phyloP scores from a whole-genome alignment of 2,888 invertebrate species.

The Acleris sparsana region DNA sequence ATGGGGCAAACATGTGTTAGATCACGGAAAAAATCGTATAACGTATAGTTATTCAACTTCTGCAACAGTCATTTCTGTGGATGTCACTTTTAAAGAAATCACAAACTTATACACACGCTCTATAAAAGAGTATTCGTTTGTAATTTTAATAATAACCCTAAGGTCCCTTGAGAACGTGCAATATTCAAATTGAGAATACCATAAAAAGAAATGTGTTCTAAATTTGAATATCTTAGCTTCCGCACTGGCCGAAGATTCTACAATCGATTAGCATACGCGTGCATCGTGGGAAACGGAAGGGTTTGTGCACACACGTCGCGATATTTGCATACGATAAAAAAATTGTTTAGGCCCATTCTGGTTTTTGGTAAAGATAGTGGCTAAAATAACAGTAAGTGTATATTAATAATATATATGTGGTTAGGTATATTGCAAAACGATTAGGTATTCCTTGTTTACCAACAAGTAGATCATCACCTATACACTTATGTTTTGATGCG shows the following conservation, averaged over 20 bases:
- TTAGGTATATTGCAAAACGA: too few relatives aligned
- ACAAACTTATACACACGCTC: not conserved
- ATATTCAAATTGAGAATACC: constrained; percentile 31
- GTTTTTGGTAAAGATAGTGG: too few relatives aligned
- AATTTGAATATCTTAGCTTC: constrained; percentile 62
- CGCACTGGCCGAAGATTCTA: constrained; percentile 49
- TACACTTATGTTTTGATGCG: too few relatives aligned
- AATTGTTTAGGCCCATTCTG: too few relatives aligned
- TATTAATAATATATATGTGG: too few relatives aligned
- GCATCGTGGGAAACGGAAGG: constrained; percentile 61
- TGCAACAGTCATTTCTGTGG: too few relatives aligned
- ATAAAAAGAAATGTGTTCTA: constrained; percentile 48
- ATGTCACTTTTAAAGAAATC: not conserved
- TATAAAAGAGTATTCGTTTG: not conserved
- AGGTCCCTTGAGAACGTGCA: constrained; percentile 16
- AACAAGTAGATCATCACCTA: too few relatives aligned
- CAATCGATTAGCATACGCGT: constrained; percentile 61
- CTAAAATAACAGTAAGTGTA: too few relatives aligned
- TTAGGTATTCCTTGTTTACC: too few relatives aligned
- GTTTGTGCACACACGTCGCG: constrained; percentile 1
- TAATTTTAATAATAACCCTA: constrained; percentile 1
- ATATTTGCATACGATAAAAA: constrained; percentile 1
- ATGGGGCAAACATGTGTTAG: too few relatives aligned
- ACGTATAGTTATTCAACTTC: too few relatives aligned
- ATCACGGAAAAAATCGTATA: too few relatives aligned